Evolutionary conservation across 2,797 vertebrate species (phyloP).

Genomic region (Chiloscyllium punctatum): DNA sequence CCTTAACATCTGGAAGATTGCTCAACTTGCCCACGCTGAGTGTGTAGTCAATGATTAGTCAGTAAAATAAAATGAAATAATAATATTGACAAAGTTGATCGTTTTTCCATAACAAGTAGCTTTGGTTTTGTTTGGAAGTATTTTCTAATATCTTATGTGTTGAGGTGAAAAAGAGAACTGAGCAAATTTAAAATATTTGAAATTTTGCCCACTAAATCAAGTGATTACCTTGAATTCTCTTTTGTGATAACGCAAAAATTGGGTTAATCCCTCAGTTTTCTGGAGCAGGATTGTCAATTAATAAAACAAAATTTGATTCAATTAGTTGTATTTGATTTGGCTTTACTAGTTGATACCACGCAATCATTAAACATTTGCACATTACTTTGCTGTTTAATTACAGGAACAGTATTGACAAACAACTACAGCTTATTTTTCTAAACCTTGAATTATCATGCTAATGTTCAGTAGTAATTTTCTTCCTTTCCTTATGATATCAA

Average conservation of each 20-base stretch:
- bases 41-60: background rate
- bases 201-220: background rate
- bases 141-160: background rate
- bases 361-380: background rate
- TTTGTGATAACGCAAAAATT: background rate
- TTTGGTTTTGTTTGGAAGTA: background rate
- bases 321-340: background rate
- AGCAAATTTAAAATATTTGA: background rate
- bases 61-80: conserved; percentile 5
- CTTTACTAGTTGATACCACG: background rate
- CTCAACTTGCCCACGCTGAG: background rate
- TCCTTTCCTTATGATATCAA: background rate
- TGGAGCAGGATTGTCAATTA: background rate
- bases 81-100: background rate
- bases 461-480: background rate
- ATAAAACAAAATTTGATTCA: background rate
- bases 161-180: background rate
- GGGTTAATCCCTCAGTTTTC: background rate
- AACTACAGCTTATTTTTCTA: background rate
- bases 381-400: background rate
- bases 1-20: background rate
- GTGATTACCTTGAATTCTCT: background rate
- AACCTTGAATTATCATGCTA: background rate
- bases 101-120: background rate
- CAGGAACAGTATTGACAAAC: background rate